These are phyloP conservation scores for Synodontis membranacea DNA, from an alignment of 2,113 vertebrate species.

Conservation along the genomic window DNA sequence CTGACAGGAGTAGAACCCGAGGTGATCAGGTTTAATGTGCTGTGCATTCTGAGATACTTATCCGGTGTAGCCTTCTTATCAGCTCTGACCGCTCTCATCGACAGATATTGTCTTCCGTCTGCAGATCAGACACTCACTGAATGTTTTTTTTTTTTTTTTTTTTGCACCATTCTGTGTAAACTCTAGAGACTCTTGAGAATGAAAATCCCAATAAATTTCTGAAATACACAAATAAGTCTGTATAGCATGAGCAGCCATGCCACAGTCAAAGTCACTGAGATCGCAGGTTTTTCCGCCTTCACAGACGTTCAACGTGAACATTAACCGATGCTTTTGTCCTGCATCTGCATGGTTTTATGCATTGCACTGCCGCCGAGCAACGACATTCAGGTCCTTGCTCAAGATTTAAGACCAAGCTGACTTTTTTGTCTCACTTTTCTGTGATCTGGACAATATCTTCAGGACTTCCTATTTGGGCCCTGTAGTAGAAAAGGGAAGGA, in stretches of 20 bases:
- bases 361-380: no score
- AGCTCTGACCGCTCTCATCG: not conserved
- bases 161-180: not conserved
- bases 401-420: not conserved
- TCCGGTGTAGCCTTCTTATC: not conserved
- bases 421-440: not conserved
- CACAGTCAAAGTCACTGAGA: not conserved
- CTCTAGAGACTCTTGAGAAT: not conserved
- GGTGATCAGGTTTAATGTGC: no score
- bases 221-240: not conserved
- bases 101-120: not conserved
- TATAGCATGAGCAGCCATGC: not conserved
- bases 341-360: not conserved
- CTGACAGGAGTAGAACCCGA: not conserved
- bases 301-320: not conserved
- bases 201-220: not conserved
- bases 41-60: not conserved
- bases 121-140: not conserved
- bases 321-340: not conserved
- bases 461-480: not conserved
- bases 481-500: conserved; percentile 1
- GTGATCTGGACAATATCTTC: not conserved
- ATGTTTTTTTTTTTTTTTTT: no score
- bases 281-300: not conserved
- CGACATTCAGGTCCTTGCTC: no score